Base-by-base conservation (phyloP, 2,797 vertebrate species). In the Aulostomus chinensis region DNA sequence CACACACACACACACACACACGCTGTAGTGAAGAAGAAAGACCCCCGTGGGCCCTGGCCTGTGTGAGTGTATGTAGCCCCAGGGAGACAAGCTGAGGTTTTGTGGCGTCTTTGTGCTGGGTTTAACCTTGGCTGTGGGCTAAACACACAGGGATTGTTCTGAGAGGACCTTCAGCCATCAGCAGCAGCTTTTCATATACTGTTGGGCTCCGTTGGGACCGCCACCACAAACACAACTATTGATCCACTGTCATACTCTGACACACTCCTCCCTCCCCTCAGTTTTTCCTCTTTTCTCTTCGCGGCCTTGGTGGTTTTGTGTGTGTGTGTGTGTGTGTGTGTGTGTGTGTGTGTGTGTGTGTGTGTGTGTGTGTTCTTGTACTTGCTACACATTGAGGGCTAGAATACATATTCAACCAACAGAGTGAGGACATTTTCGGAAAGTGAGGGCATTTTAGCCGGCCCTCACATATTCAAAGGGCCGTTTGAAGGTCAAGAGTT, bases 121-220 rank as follows among this genome's bases (percentile, higher is more conserved):
- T 81, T 84, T 90, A 87, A 88, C 88, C 87, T 88, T 91, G 85
- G 83, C 82, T 88, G 70, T 58, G 62, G 81, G 85, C 81, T 86
- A 82, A 85, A 86, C 70, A 76, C 83, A 78, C 67, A 41, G 79
- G 76, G 76, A 83, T 79, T 83, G 80, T 85, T 85, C 80, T 81
- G 67, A 81, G 72, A 81, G 75, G 82, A 81, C 82, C 78, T 86
- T 86, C 83, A 83, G 61, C 79, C 78, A 79, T 75, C 76, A 76
- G 73, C 79, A 56, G 72, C 54, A 9, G 73, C 81, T 83, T 84
- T 86, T 87, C 83, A 86, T 84, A 80, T 71, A 75, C 68, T 76
- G 70, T 68, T 61, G 45, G 55, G 1, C 50, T 79, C 86, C 85
- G 77, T 67, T 68, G 76, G 87, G 85, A 86, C 61, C 37, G 20